These are phyloP conservation scores for Musca vetustissima DNA, from an alignment of 1,140 invertebrate genomes.

Conservation along the genomic window DNA sequence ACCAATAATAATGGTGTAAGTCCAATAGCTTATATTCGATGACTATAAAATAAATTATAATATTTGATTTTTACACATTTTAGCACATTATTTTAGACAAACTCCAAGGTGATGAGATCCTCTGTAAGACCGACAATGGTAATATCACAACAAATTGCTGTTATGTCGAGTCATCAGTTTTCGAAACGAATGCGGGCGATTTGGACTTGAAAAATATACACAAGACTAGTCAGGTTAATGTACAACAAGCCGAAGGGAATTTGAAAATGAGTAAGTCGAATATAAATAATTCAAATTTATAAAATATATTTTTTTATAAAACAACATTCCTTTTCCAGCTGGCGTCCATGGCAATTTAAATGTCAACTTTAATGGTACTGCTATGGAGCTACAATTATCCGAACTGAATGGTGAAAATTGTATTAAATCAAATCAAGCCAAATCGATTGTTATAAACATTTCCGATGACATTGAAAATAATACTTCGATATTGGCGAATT, in stretches of 20 bases:
- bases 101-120: constrained; percentile 44
- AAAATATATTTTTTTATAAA: background rate
- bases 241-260: constrained; percentile 40
- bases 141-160: constrained; percentile 45
- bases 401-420: constrained; percentile 42
- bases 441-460: constrained; percentile 44
- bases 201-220: constrained; percentile 49
- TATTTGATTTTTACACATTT: too few species aligned
- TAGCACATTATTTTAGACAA: constrained; percentile 47
- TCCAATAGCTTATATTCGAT: background rate
- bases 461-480: constrained; percentile 45
- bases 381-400: constrained; percentile 47
- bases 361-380: constrained; percentile 41
- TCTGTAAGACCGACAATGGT: constrained; percentile 39
- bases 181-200: constrained; percentile 41
- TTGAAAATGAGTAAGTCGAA: constrained; percentile 47
- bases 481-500: constrained; percentile 11
- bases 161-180: constrained; percentile 49
- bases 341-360: constrained; percentile 49
- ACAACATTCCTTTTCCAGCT: constrained; percentile 31
- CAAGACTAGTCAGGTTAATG: constrained; percentile 41
- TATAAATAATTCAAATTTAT: background rate
- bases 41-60: too few species aligned
- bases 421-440: constrained; percentile 36
- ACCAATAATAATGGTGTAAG: constrained; percentile 40